Evolutionary conservation across 1,140 invertebrate genomes (phyloP).

Genomic region (Philaenus spumarius): DNA sequence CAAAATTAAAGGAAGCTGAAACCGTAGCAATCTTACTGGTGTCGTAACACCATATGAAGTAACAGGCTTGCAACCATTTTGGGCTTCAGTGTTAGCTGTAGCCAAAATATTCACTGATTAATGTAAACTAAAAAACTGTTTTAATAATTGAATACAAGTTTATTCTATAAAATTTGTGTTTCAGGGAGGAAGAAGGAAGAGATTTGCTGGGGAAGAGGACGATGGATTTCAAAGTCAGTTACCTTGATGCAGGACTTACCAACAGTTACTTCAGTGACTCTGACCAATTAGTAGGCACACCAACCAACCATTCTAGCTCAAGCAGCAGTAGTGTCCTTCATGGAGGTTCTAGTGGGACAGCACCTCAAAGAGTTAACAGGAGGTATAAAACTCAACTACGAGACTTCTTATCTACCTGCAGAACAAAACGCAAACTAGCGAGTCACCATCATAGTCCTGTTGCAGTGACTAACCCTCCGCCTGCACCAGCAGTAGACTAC

Average conservation of each 20-base stretch:
- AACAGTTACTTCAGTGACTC: slow-evolving; percentile 83
- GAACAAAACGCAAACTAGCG: slow-evolving; percentile 78
- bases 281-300: slow-evolving; percentile 63
- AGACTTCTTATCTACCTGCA: slow-evolving; percentile 86
- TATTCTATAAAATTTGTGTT: too few species aligned
- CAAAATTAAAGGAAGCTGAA: too few species aligned
- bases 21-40: too few species aligned
- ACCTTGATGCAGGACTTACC: slow-evolving; percentile 84
- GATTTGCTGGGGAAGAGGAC: slow-evolving; percentile 93
- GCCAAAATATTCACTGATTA: too few species aligned
- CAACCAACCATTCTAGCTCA: slow-evolving; percentile 39
- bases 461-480: slow-evolving; percentile 36
- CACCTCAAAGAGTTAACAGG: slow-evolving; percentile 70
- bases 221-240: slow-evolving; percentile 98
- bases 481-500: slow-evolving; percentile 50
- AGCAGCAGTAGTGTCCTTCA: slow-evolving; percentile 14
- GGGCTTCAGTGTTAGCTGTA: too few species aligned
- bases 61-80: background rate
- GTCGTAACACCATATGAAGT: too few species aligned
- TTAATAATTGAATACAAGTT: too few species aligned
- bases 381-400: slow-evolving; percentile 88
- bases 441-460: slow-evolving; percentile 39
- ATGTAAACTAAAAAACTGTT: too few species aligned
- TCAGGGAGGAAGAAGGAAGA: slow-evolving; percentile 94
- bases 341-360: slow-evolving; percentile 28